Evolutionary conservation across 2,888 invertebrate genomes (phyloP).

Genomic region (Ptychoptera albimana): DNA sequence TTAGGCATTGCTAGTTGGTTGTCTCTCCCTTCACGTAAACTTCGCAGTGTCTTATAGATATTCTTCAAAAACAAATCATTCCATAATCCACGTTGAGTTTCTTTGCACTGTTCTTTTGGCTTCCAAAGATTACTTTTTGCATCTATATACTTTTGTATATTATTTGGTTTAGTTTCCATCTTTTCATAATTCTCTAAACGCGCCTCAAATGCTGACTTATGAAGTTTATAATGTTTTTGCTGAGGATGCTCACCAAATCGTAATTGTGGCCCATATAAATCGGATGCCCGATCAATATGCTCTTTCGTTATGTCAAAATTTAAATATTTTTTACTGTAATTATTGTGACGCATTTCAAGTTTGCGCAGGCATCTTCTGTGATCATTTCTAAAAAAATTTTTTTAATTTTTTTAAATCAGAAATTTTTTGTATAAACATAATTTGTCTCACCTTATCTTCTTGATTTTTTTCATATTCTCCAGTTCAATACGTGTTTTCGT

Average conservation of each 20-base stretch:
- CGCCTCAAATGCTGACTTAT: constrained; percentile 17
- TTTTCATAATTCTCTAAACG: constrained; percentile 22
- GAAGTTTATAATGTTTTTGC: constrained; percentile 33
- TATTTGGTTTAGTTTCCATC: constrained; percentile 15
- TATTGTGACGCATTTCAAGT: constrained; percentile 28
- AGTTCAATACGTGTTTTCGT: constrained; percentile 34
- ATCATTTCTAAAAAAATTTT: constrained; percentile 15
- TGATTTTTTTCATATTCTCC: constrained; percentile 37
- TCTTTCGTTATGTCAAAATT: constrained; percentile 32
- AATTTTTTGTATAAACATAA: background rate
- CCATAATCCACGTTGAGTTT: constrained; percentile 25
- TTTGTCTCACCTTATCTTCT: constrained; percentile 32
- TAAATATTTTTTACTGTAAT: constrained; percentile 26
- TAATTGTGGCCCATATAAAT: constrained; percentile 44
- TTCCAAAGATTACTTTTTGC: constrained; percentile 14
- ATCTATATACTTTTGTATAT: constrained; percentile 20
- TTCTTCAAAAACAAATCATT: constrained; percentile 22
- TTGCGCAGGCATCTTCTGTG: constrained; percentile 34
- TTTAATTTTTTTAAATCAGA: background rate
- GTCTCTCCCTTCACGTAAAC: background rate
- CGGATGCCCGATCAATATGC: constrained; percentile 40
- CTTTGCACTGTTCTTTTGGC: constrained; percentile 16
- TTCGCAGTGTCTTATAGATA: constrained; percentile 21
- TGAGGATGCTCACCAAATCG: constrained; percentile 49
- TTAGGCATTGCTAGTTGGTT: no score